These are phyloP conservation scores for Colletes latitarsis DNA, from an alignment of 1,140 invertebrate genomes.

Conservation along the genomic window DNA sequence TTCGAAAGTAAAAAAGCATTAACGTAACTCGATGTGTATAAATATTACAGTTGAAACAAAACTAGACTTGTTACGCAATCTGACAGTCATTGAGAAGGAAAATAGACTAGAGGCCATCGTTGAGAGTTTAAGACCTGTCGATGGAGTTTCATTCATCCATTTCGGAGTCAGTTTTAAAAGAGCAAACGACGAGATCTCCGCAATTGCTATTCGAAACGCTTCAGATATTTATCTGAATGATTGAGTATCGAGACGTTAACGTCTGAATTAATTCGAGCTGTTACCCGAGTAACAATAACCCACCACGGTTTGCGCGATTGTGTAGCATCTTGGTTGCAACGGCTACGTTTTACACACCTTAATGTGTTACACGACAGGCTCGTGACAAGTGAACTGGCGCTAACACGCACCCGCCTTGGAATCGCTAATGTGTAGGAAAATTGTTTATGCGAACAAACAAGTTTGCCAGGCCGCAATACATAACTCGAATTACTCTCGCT, in stretches of 20 bases:
- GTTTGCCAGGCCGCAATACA: not conserved
- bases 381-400: slow-evolving; percentile 28
- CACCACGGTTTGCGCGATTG: slow-evolving; percentile 19
- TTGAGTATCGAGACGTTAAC: slow-evolving; percentile 5
- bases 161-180: not conserved
- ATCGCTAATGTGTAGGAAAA: slow-evolving; percentile 29
- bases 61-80: too few relatives aligned
- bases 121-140: too few relatives aligned
- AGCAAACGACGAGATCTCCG: not conserved
- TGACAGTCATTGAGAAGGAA: too few relatives aligned
- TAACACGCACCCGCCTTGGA: slow-evolving; percentile 14
- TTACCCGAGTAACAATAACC: slow-evolving; percentile 13
- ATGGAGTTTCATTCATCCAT: too few relatives aligned
- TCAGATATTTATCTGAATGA: not conserved
- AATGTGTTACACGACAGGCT: slow-evolving; percentile 8
- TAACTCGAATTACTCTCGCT: not conserved
- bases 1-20: too few relatives aligned
- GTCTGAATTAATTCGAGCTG: slow-evolving; percentile 12
- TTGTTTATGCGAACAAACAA: slow-evolving; percentile 21
- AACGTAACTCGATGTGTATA: too few relatives aligned
- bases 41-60: too few relatives aligned
- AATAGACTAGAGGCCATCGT: too few relatives aligned
- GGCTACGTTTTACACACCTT: slow-evolving; percentile 20
- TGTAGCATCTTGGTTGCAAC: slow-evolving; percentile 2
- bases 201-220: not conserved